Evolutionary conservation across 2,888 invertebrate genomes (phyloP).

Genomic region (Odontocolon sp.): DNA sequence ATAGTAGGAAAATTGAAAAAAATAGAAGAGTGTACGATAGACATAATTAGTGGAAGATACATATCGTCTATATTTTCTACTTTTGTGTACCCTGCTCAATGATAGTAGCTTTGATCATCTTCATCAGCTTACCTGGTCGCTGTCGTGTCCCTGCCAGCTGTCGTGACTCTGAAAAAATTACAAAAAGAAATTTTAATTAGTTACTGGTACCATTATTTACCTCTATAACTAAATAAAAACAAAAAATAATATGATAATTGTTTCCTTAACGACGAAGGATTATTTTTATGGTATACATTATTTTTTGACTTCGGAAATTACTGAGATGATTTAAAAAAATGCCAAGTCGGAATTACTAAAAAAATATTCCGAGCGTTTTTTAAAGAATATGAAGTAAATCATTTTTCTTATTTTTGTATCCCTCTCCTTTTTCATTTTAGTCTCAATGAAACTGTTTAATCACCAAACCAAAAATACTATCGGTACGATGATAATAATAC

Average conservation of each 20-base stretch:
- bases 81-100: neutral
- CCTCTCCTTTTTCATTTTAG: too few relatives aligned
- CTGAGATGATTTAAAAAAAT: too few relatives aligned
- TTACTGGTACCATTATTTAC: slow-evolving; percentile 20
- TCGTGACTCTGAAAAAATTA: slow-evolving; percentile 84
- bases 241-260: neutral
- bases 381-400: too few relatives aligned
- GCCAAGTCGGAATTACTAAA: too few relatives aligned
- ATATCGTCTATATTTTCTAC: neutral
- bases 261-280: neutral
- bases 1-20: neutral
- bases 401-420: too few relatives aligned
- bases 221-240: neutral
- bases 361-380: too few relatives aligned
- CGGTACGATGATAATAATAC: too few relatives aligned
- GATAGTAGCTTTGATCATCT: neutral
- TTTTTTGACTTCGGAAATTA: too few relatives aligned
- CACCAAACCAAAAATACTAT: too few relatives aligned
- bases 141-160: slow-evolving; percentile 85
- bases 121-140: slow-evolving; percentile 82
- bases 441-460: too few relatives aligned
- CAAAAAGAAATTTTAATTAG: slow-evolving; percentile 60
- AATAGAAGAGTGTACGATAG: neutral
- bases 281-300: too few relatives aligned
- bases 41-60: neutral